Evolutionary conservation across 2,113 vertebrate species (phyloP), one percentile per base, ranked within the genome.

Genomic region (Marcusenius ussheri): DNA sequence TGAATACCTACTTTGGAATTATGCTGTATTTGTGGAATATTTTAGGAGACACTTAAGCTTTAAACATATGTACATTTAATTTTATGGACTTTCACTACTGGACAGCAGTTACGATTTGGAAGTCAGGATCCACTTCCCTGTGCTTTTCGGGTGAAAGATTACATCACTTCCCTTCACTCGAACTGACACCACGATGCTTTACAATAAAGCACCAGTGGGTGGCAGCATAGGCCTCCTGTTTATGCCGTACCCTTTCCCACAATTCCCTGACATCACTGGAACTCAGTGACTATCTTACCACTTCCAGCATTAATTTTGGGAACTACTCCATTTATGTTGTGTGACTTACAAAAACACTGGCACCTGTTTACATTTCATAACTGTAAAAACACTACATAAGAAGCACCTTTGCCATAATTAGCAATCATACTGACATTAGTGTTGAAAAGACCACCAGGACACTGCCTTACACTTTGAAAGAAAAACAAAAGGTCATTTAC

Each of bases 171-270:
- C 46, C 15, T 39, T 42, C 9, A n/a, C 39, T 31, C 21, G 5
- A 53, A 88, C 35, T 5, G 19, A 90, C 42, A 21, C 88, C 89
- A 88, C 53, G 49, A 17, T 58, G 24, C n/a, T 9, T 70, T 94
- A 51, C 89, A 90, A 46, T 50, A 58, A 49, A 92, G 90, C 62
- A 91, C 93, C 96, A 95, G 93, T 91, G 45, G 95, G 88, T 92
- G 94, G 95, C 93, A 96, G 95, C 93, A 94, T 90, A 91, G 42
- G 15, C 80, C 88, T 91, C 51, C 80, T 92, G 53, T 70, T 84
- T n/a, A 1, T 17, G 15, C 45, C 46, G 6, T 27, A 35, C 35
- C 56, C 19, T 21, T 10, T 35, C 5, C 31, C 31, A 2, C 31
- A 80, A 39, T 80, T 42, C 74, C 5, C 31, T 80, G 17, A 39